Conservation (phyloP, 1,140 invertebrate genomes). For the Zaprionus kolodkinae region DNA sequence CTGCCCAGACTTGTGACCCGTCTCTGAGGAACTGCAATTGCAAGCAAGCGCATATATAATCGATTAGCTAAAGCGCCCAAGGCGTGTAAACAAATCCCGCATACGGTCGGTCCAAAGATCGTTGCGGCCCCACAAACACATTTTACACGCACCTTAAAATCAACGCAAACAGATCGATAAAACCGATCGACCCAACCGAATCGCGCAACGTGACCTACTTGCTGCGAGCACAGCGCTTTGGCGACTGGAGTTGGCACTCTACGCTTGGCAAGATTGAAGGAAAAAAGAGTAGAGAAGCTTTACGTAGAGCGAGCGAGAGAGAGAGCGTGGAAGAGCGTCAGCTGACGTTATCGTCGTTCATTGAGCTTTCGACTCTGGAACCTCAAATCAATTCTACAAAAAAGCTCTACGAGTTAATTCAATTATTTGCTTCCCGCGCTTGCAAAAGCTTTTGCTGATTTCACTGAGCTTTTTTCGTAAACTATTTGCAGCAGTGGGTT, state of each 20-base stretch:
- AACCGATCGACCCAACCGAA: neutral
- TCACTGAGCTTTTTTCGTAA: neutral
- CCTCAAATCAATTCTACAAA: neutral
- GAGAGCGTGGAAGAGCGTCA: neutral
- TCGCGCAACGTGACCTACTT: conserved; percentile 21
- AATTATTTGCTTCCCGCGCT: neutral
- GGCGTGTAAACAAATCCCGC: neutral
- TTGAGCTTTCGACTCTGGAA: conserved; percentile 2
- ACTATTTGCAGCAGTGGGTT: neutral
- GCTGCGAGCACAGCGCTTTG: conserved; percentile 14
- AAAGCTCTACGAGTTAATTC: neutral
- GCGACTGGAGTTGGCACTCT: conserved; percentile 28
- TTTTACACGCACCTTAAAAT: conserved; percentile 11
- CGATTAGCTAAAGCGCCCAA: neutral
- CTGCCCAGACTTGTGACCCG: conserved; percentile 30
- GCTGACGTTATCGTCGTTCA: neutral
- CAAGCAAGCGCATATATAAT: conserved; percentile 4
- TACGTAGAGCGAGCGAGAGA: neutral
- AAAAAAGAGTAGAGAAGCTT: neutral
- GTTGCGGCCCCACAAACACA: conserved; percentile 2
- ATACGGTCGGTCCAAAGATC: conserved; percentile 67
- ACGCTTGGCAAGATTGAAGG: neutral
- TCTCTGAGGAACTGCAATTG: conserved; percentile 37
- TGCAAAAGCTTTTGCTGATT: neutral
- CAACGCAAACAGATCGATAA: neutral